phyloP scores from a whole-genome alignment of 2,888 invertebrate genomes.

The Schizaphis graminum region DNA sequence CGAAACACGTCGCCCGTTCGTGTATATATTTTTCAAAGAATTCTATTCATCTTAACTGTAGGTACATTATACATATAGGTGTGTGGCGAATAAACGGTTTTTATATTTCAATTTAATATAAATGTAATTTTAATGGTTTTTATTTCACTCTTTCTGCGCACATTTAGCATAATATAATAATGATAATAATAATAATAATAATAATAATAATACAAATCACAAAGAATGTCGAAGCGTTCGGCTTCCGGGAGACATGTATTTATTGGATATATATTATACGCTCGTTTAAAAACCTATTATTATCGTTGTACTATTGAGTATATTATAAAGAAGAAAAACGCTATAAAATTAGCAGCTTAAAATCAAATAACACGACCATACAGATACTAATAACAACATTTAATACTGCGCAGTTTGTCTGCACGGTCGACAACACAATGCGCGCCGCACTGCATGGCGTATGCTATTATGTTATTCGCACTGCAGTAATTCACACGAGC shows the following conservation, averaged over 20 bases:
- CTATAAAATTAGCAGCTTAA: not conserved
- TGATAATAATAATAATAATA: not conserved
- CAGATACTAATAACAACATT: not conserved
- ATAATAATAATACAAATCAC: not conserved
- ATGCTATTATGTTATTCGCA: not conserved
- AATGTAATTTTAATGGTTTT: conserved; percentile 1
- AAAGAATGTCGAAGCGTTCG: not conserved
- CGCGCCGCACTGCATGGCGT: not conserved
- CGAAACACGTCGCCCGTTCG: not conserved
- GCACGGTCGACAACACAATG: not conserved
- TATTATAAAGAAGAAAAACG: not conserved
- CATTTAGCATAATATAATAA: not conserved
- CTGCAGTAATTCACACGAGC: not conserved
- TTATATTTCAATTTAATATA: not conserved
- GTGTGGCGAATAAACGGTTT: not conserved
- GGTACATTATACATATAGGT: not conserved
- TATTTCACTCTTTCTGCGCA: not conserved
- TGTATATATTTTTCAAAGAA: not conserved
- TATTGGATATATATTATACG: not conserved
- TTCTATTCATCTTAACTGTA: not conserved
- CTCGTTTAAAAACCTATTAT: not conserved
- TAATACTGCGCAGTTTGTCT: not conserved
- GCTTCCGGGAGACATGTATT: not conserved
- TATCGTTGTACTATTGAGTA: not conserved
- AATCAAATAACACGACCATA: not conserved